phyloP scores from a whole-genome alignment of 1,140 invertebrate genomes.

The Xylocopa sonorina region DNA sequence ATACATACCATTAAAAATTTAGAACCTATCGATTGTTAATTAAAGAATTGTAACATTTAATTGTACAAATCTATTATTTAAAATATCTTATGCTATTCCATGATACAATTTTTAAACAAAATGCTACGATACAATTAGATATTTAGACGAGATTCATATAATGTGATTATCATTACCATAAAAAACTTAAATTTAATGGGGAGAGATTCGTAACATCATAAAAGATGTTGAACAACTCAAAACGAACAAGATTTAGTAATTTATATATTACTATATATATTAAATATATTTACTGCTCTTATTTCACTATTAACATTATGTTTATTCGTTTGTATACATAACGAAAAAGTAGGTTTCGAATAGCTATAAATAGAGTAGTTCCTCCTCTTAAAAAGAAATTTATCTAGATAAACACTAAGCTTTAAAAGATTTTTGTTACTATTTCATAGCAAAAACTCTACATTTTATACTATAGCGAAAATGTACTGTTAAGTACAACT shows the following conservation, averaged over 20 bases:
- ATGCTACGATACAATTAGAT: constrained; percentile 1
- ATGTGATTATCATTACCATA: too few species aligned
- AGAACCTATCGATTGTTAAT: background rate
- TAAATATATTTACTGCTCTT: too few species aligned
- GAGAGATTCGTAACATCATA: background rate
- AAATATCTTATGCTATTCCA: too few species aligned
- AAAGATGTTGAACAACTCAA: background rate
- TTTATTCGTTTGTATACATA: too few species aligned
- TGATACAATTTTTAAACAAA: too few species aligned
- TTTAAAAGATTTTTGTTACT: background rate
- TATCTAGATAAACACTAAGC: too few species aligned
- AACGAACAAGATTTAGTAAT: too few species aligned
- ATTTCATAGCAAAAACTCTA: background rate
- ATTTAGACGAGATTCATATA: background rate
- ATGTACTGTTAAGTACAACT: background rate
- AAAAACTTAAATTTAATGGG: background rate
- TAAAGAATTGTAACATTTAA: background rate
- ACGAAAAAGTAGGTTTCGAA: constrained; percentile 1
- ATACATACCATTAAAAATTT: background rate
- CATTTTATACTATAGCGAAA: background rate
- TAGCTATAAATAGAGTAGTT: background rate
- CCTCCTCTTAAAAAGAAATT: background rate
- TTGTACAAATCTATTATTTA: too few species aligned
- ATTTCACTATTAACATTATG: too few species aligned
- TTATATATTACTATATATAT: too few species aligned